Base-by-base conservation (phyloP, 2,888 invertebrate genomes). In the Andrena hattorfiana region DNA sequence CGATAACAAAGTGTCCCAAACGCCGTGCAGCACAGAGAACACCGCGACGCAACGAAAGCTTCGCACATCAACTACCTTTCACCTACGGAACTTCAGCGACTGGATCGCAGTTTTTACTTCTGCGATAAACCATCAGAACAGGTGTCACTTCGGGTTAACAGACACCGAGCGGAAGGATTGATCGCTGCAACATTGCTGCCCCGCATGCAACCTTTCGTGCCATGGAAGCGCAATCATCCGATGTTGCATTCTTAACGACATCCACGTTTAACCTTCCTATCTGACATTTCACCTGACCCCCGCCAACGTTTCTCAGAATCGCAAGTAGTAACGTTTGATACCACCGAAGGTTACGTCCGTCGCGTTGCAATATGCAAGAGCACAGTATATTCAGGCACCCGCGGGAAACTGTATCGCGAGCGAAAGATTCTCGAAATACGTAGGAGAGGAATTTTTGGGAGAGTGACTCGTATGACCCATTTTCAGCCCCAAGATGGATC, bases 201-300 rank as follows among this genome's bases (percentile, higher is more conserved):
- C 51, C 51, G 28, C 28, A 32, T 49, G 42, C 68, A 51, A 62
- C 85, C 69, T 87, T 81, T 82, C 81, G 74, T 68, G 82, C 67
- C 63, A 70, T 75, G 48, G 70, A 64, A 75, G 69, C 42, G 30
- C 64, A 56, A 54, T 51, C 67, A 63, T 76, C 56, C 68, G 70
- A 62, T 49, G 84, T n/a, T 75, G 56, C 69, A 77, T 83, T 69
- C 78, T 83, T 78, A 84, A 84, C 69, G 78, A 84, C 54, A 78
- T 71, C 48, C 78, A 75, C 84, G 78, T 78, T 72, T 78, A 79
- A 77, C 81, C 74, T 78, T 82, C 81, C 59, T 13, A 54, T 63
- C 76, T 88, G 88, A 84, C 84, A 88, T 87, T 87, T 86, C 28
- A 48, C 71, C 70, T 74, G 82, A 87, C 86, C 88, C 77, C 78